These are phyloP conservation scores for Manis crassicaudata DNA, from an alignment of 2,797 vertebrate species.

Conservation along the genomic window DNA sequence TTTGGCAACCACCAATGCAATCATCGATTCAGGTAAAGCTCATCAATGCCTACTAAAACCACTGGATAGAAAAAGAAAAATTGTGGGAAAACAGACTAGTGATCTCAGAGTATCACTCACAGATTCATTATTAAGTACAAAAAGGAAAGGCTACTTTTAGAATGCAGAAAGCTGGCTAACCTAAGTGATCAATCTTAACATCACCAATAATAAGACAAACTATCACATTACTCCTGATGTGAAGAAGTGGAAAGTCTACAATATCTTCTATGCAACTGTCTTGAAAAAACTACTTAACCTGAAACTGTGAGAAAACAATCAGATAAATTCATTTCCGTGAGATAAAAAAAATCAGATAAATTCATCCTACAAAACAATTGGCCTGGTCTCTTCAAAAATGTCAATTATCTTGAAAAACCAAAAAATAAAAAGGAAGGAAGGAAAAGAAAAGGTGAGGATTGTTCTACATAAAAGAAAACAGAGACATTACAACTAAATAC, in stretches of 20 bases:
- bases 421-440: not conserved
- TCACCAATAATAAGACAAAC: not conserved
- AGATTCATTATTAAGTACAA: not conserved
- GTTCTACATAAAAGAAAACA: not conserved
- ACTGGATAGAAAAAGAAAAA: not conserved
- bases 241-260: not conserved
- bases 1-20: not conserved
- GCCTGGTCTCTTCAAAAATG: not conserved
- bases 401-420: not conserved
- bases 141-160: not conserved
- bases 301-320: not conserved
- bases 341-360: not conserved
- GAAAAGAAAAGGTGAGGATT: not conserved
- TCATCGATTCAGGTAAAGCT: not conserved
- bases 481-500: not conserved
- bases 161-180: not conserved
- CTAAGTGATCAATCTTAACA: not conserved
- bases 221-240: not conserved
- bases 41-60: not conserved
- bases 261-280: not conserved
- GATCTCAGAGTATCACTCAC: not conserved
- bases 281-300: not conserved
- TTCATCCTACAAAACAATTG: not conserved
- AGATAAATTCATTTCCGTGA: not conserved
- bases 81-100: not conserved